Evolutionary conservation across 2,113 vertebrate genomes (phyloP).

Genomic region (Zootoca vivipara): DNA sequence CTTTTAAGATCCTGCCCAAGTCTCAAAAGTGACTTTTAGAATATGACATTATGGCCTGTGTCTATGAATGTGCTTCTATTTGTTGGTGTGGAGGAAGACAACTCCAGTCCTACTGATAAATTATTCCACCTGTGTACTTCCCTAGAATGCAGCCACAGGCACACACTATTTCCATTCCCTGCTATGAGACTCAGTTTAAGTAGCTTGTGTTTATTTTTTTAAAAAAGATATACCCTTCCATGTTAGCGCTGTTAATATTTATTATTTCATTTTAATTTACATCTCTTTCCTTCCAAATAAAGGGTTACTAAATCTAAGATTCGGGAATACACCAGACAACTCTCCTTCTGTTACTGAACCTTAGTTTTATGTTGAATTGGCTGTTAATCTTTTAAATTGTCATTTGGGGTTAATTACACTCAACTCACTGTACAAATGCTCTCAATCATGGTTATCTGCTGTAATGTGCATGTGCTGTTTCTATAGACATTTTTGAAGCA

Average conservation of each 20-base stretch:
- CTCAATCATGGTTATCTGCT: slow-evolving; percentile 38
- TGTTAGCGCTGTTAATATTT: slow-evolving; percentile 33
- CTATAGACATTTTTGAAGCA: neutral
- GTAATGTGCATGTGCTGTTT: neutral
- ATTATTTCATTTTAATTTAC: slow-evolving; percentile 9
- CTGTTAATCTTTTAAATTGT: neutral
- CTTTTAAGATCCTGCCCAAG: neutral
- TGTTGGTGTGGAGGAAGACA: neutral
- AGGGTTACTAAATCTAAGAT: neutral
- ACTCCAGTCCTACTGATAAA: neutral
- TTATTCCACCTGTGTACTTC: neutral
- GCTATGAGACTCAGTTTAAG: neutral
- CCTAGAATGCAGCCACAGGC: neutral
- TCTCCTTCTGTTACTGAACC: neutral
- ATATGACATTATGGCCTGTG: neutral
- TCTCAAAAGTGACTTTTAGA: neutral
- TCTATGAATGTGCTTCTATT: neutral
- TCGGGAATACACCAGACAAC: neutral
- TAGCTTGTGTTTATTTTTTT: slow-evolving; percentile 10
- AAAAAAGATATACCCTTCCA: neutral
- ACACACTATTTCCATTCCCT: neutral
- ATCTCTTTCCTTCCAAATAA: slow-evolving; percentile 5
- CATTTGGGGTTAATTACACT: neutral
- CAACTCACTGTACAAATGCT: neutral
- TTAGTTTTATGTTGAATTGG: neutral